Evolutionary conservation across 1,140 invertebrate genomes (phyloP).

Genomic region (Protaetia brevitarsis): DNA sequence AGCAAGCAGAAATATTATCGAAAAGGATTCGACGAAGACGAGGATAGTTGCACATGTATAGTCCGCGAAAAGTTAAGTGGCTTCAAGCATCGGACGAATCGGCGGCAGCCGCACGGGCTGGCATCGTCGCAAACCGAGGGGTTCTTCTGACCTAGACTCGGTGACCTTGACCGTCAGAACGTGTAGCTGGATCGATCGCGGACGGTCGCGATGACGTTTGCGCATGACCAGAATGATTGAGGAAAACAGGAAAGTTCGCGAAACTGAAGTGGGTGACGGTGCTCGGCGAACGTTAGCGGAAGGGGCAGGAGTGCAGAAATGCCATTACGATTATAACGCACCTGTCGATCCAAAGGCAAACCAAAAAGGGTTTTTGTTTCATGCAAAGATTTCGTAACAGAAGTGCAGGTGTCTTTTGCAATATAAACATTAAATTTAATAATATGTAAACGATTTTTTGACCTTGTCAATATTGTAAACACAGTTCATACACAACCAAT

Average conservation of each 20-base stretch:
- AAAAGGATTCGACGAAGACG: too few relatives aligned
- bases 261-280: not conserved
- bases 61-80: not conserved
- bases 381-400: too few relatives aligned
- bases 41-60: not conserved
- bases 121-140: constrained; percentile 1
- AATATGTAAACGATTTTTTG: too few relatives aligned
- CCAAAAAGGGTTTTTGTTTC: too few relatives aligned
- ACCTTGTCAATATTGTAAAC: too few relatives aligned
- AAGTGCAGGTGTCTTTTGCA: too few relatives aligned
- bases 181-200: constrained; percentile 15
- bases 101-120: not conserved
- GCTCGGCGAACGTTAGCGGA: not conserved
- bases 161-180: constrained; percentile 26
- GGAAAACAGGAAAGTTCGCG: not conserved
- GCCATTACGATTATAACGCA: not conserved
- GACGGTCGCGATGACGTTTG: not conserved
- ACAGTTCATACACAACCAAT: too few relatives aligned
- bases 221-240: constrained; percentile 19
- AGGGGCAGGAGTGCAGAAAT: not conserved
- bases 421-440: too few relatives aligned
- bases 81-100: too few relatives aligned
- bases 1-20: too few relatives aligned
- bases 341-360: not conserved
- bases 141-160: constrained; percentile 31